These are phyloP conservation scores for Phalangium opilio DNA, from an alignment of 2,888 invertebrate genomes.

Conservation along the genomic window DNA sequence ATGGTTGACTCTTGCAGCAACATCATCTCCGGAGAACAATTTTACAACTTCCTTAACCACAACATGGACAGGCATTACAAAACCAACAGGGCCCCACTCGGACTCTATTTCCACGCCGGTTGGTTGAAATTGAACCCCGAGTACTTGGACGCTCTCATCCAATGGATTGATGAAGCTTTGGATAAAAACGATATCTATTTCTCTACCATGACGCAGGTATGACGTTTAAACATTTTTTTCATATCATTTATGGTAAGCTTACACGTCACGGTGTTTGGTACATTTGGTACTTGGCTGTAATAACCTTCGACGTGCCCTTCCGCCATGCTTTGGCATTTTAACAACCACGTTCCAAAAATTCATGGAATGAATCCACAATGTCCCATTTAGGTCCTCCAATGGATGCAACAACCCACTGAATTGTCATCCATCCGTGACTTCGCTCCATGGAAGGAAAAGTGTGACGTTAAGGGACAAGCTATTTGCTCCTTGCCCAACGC, in stretches of 20 bases:
- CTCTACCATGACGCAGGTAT: conserved; percentile 67
- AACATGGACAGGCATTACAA: conserved; percentile 85
- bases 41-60: conserved; percentile 84
- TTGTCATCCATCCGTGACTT: conserved; percentile 72
- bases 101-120: conserved; percentile 83
- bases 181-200: conserved; percentile 84
- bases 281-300: too few species aligned
- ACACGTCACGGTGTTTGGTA: too few species aligned
- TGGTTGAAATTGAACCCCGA: conserved; percentile 87
- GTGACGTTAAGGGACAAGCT: conserved; percentile 63
- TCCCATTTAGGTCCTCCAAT: conserved; percentile 43
- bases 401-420: conserved; percentile 84
- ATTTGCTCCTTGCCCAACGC: conserved; percentile 78
- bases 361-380: too few species aligned
- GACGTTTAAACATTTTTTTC: too few species aligned
- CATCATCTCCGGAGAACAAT: conserved; percentile 77
- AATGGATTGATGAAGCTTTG: conserved; percentile 79
- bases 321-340: too few species aligned
- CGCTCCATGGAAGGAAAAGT: conserved; percentile 75
- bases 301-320: too few species aligned
- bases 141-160: conserved; percentile 76
- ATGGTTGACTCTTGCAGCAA: conserved; percentile 90
- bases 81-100: conserved; percentile 66
- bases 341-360: too few species aligned
- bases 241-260: too few species aligned